These are phyloP conservation scores for Onychostruthus taczanowskii DNA, from an alignment of 2,113 vertebrate species.

Conservation along the genomic window DNA sequence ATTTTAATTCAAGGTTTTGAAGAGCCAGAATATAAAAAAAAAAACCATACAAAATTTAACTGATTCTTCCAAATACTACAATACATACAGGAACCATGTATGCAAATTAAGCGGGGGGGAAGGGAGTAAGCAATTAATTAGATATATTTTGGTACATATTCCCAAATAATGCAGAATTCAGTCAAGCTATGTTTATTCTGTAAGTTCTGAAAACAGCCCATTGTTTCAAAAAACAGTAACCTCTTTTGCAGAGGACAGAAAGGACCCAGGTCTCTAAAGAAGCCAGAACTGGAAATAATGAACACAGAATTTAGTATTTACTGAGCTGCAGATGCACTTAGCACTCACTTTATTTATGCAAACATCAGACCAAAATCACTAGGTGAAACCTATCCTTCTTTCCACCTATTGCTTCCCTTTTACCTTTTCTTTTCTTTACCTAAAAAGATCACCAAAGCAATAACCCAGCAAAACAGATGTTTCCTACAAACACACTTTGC, in stretches of 20 bases:
- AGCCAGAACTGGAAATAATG: background rate
- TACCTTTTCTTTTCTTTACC: background rate
- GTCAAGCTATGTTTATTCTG: background rate
- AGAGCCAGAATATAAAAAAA: background rate
- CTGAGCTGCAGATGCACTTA: background rate
- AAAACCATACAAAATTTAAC: background rate
- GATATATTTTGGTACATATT: background rate
- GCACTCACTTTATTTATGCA: background rate
- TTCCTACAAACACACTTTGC: background rate
- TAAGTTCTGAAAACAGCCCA: background rate
- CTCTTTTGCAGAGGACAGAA: background rate
- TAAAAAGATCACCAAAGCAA: background rate
- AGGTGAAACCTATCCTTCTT: background rate
- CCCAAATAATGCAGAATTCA: background rate
- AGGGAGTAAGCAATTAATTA: background rate
- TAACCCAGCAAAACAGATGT: background rate
- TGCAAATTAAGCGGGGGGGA: fast-evolving
- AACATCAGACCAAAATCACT: background rate
- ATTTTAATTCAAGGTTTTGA: background rate
- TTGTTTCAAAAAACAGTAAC: background rate
- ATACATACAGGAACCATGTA: background rate
- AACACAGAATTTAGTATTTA: background rate
- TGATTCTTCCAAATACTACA: background rate
- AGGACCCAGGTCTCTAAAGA: background rate
- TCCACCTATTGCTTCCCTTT: background rate